Evolutionary conservation across 2,888 invertebrate genomes (phyloP), one percentile per base, ranked within the genome.

Genomic region (Brachylomia viminalis): DNA sequence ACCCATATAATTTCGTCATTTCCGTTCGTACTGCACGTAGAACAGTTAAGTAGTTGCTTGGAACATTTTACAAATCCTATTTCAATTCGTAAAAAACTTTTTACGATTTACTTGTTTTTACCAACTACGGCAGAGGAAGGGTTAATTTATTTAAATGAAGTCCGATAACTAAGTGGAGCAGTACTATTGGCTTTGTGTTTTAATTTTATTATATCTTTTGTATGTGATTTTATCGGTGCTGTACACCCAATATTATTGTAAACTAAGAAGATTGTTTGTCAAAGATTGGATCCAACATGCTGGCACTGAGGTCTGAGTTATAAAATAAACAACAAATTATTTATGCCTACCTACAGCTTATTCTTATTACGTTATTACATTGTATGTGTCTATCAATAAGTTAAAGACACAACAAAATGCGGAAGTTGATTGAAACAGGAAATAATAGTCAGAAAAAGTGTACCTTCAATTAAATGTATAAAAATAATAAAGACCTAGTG

Each of bases 1-100:
- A 71, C 59, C 79, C 82, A 67, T 82, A 82, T 56, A 74, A 84
- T 74, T 73, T 54, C 47, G 62, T 74, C 58, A 79, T 74, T 82
- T 82, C 82, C 79, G 84, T 71, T 83, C 27, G 33, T 66, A 82
- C 45, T 64, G 15, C 27, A 56, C 33, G 45, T 54, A n/a, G n/a
- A n/a, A n/a, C n/a, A 73, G 13, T 42, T n/a, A 27, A 49, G 45
- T 67, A 81, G 45, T n/a, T 64, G 47, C 58, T 58, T 33, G 15
- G 52, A 80, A 65, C 49, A 54, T 49, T 54, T 62, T 52, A 47
- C 33, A 72, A 80, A 72, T 33, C 23, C 4, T 42, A 64, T n/a
- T 72, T 45, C 0, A 49, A n/a, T 58, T 20, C 11, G 13, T 80
- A 52, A 52, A 56, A 38, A 62, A 33, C 17, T 0, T 33, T 45